A percentile compares a stretch with the other conserved stretches of the same genome.
These are phyloP conservation scores for Neosalanx taihuensis DNA, from an alignment of 2,797 vertebrate genomes.

Conservation along the genomic window DNA sequence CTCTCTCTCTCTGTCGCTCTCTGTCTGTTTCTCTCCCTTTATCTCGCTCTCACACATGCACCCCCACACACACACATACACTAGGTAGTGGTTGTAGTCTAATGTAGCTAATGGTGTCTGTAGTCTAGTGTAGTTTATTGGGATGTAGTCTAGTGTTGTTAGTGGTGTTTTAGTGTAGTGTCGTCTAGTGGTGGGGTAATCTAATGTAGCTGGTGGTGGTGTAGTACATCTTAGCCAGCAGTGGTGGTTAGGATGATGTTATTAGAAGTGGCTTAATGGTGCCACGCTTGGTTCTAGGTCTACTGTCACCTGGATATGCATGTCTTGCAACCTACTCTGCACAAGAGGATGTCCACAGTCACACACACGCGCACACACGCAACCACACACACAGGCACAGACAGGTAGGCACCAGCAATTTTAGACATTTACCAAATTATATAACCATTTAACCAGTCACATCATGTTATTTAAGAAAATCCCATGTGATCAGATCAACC, in stretches of 20 bases:
- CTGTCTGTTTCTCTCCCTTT: neutral
- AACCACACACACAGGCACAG: neutral
- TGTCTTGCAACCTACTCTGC: slow-evolving; percentile 17
- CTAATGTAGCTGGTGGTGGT: too few species aligned
- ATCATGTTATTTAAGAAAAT: too few species aligned
- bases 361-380: slow-evolving; percentile 25
- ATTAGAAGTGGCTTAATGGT: slow-evolving; percentile 78
- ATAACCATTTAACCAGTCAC: too few species aligned
- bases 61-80: too few species aligned
- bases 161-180: too few species aligned
- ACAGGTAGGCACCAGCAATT: slow-evolving; percentile 11
- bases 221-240: slow-evolving; percentile 35
- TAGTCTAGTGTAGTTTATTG: too few species aligned
- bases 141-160: too few species aligned
- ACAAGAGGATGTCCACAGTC: slow-evolving; percentile 26
- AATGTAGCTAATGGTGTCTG: too few species aligned
- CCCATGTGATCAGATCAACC: too few species aligned
- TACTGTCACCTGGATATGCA: slow-evolving; percentile 41
- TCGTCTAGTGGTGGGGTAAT: too few species aligned
- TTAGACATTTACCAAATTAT: neutral
- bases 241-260: slow-evolving; percentile 64
- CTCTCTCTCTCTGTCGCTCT: slow-evolving; percentile 4
- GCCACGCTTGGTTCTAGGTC: slow-evolving; percentile 61
- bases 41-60: neutral
- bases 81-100: too few species aligned